Conservation (phyloP, 2,113 vertebrate genomes). For the Candoia aspera region DNA sequence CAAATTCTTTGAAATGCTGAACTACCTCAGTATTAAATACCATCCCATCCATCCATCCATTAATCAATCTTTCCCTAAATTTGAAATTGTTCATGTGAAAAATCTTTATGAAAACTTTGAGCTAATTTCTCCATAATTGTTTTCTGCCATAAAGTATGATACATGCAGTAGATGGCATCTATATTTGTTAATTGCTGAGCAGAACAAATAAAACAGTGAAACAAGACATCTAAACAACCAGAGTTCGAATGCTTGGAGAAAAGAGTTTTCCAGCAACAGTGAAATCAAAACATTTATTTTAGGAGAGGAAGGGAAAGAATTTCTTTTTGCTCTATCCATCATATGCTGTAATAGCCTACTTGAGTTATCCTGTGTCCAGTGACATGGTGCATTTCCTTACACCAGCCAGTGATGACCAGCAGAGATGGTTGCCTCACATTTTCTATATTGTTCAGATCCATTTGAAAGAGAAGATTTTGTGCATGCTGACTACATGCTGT, state of each 20-base stretch:
- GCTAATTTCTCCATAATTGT: background rate
- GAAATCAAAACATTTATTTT: background rate
- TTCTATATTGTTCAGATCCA: background rate
- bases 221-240: background rate
- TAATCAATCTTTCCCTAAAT: background rate
- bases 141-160: conserved; percentile 11
- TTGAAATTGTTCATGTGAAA: conserved; percentile 19
- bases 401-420: background rate
- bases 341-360: background rate
- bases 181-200: background rate
- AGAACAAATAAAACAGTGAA: background rate
- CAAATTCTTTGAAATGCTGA: background rate
- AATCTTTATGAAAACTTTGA: background rate
- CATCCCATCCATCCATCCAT: background rate
- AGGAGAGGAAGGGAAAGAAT: background rate
- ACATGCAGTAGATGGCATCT: background rate
- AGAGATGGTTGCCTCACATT: background rate
- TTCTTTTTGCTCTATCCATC: background rate
- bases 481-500: background rate
- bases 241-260: background rate
- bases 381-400: background rate
- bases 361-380: background rate
- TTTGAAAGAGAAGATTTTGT: background rate
- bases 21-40: conserved; percentile 30
- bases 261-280: background rate